phyloP scores from a whole-genome alignment of 1,140 invertebrate species.

The Caenorhabditis latens region DNA sequence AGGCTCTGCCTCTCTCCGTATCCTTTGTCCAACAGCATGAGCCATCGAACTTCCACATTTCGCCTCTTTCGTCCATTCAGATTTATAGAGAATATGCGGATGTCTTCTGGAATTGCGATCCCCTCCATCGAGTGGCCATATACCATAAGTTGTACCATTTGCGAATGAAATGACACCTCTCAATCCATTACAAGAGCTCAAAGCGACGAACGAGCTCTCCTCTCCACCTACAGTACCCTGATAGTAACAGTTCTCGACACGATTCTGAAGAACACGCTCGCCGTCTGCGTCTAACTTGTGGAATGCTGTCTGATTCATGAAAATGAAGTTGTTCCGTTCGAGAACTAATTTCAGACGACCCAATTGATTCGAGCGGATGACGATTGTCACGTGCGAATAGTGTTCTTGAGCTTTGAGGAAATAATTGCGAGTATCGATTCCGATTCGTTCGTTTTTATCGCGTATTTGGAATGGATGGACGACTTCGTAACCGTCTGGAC shows the following conservation, averaged over 20 bases:
- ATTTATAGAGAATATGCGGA: conserved; percentile 74
- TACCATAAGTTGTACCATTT: conserved; percentile 76
- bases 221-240: conserved; percentile 76
- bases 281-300: conserved; percentile 70
- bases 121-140: conserved; percentile 77
- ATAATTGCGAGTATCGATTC: conserved; percentile 76
- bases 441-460: conserved; percentile 77
- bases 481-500: conserved; percentile 75
- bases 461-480: conserved; percentile 78
- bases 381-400: conserved; percentile 74
- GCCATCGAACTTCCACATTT: conserved; percentile 68
- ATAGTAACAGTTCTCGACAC: conserved; percentile 77
- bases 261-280: conserved; percentile 66
- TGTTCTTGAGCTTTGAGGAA: conserved; percentile 75
- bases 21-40: conserved; percentile 15
- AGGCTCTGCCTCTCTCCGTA: not conserved
- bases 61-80: conserved; percentile 71
- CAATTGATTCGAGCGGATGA: conserved; percentile 67
- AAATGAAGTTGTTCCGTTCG: conserved; percentile 73
- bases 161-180: conserved; percentile 74
- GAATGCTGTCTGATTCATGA: conserved; percentile 71
- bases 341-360: conserved; percentile 73
- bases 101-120: conserved; percentile 72
- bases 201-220: conserved; percentile 71
- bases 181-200: conserved; percentile 77